Evolutionary conservation across 64 coral and sea anemone species (phyloP), one percentile per base, ranked within the genome.

Genomic region (Stichodactyla helianthus): DNA sequence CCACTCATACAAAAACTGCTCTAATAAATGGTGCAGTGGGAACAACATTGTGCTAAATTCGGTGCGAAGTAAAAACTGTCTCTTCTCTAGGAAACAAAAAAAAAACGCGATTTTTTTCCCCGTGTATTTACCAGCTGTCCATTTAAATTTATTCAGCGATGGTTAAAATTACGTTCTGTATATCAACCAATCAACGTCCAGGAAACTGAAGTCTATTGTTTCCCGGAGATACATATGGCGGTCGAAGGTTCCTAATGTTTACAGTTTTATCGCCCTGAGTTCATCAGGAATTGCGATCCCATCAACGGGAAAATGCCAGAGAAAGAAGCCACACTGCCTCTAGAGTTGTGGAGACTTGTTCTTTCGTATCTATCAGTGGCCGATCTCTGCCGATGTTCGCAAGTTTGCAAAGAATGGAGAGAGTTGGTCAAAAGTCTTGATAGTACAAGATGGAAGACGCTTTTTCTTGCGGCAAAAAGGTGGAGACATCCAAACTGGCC

Each of bases 401-500:
- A 93, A 87, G 97, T 99, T 82, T 99, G 93, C 15, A 87, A 90
- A 62, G 93, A 93, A 90, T 99, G 97, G 97, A 67, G 89, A 55
- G 97, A 99, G 84, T 53, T 99, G 1, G 97, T 99, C 14, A 92
- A 92, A 86, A 95, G 93, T 88, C 90, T 99, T 18, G 97, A 99
- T 74, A 95, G 90, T 58, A 99, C 97, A 0, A 90, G 97, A 12
- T 99, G 97, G 97, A 99, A 95, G 55, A 87, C 92, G 52, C 86
- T 99, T 4, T 99, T 93, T 54, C 84, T 99, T 14, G 84, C 85
- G 17, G 86, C 85, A 11, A 99, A 99, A 63, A 86, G 89, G 53
- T 99, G 97, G 97, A 92, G 90, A 77, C 93, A 99, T 88, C 97
- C 97, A 20, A 95, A 95, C 53, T 99, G 97, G 97, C 97, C 97